These are phyloP conservation scores for Taenioides sp. DNA, from an alignment of 2,797 vertebrate species.

Conservation along the genomic window DNA sequence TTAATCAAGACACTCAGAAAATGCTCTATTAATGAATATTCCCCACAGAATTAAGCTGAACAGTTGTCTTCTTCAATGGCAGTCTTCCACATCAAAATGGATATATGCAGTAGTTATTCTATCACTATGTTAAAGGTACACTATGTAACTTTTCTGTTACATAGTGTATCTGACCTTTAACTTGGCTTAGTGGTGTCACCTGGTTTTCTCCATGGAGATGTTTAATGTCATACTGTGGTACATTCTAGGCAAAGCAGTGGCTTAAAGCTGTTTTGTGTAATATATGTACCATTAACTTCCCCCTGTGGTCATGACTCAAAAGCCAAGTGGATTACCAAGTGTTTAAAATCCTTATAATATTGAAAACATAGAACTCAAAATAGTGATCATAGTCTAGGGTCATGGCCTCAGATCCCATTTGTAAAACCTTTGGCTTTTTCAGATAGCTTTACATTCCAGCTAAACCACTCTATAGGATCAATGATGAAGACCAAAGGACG, in stretches of 20 bases:
- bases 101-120: no score
- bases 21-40: slow-evolving; percentile 30
- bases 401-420: slow-evolving; percentile 12
- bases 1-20: slow-evolving; percentile 32
- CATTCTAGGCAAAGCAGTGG: no score
- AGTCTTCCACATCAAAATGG: neutral
- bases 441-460: neutral
- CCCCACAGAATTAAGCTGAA: neutral
- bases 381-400: slow-evolving; percentile 5
- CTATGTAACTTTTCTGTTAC: no score
- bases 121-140: no score
- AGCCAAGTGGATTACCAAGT: no score
- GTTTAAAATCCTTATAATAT: neutral
- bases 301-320: no score
- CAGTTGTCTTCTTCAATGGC: slow-evolving; percentile 15
- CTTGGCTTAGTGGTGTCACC: no score
- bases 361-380: neutral
- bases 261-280: no score
- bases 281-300: no score
- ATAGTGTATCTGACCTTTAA: no score
- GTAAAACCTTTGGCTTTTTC: slow-evolving; percentile 6
- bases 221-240: no score
- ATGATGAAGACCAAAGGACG: neutral
- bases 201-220: no score
- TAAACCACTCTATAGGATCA: neutral